A percentile compares a stretch with the other conserved stretches of the same genome.
phyloP scores from a whole-genome alignment of 2,113 vertebrate genomes.

The Triplophysa dalaica region DNA sequence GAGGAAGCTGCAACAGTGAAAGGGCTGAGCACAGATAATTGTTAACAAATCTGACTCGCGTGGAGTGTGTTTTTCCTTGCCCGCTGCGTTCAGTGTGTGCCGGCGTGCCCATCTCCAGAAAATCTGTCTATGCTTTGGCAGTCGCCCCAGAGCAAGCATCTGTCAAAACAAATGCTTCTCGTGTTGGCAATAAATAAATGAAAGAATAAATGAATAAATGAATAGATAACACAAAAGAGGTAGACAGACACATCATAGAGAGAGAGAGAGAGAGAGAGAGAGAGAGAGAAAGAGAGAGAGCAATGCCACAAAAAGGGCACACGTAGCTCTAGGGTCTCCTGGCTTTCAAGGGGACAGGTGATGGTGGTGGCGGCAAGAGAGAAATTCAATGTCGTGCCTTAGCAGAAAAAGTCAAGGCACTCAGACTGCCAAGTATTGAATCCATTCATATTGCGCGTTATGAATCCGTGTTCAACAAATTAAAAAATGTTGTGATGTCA shows the following conservation, averaged over 20 bases:
- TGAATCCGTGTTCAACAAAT: too few species aligned
- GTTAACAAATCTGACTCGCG: constrained; percentile 48
- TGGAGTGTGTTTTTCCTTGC: constrained; percentile 51
- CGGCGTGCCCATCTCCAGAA: constrained; percentile 49
- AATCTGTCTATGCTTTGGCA: constrained; percentile 59
- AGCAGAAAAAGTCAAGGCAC: too few species aligned
- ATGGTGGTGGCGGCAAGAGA: too few species aligned
- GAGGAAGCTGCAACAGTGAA: constrained; percentile 20
- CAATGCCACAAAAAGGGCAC: too few species aligned
- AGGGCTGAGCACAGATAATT: constrained; percentile 43
- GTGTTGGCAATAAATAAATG: constrained; percentile 60
- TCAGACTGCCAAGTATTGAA: too few species aligned
- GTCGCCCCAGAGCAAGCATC: constrained; percentile 58
- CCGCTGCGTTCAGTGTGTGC: constrained; percentile 48
- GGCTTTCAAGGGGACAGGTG: too few species aligned
- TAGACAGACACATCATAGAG: constrained; percentile 19
- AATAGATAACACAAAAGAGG: constrained; percentile 42
- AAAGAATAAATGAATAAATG: constrained; percentile 58
- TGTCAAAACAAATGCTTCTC: constrained; percentile 62
- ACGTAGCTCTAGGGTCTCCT: too few species aligned
- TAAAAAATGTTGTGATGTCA: too few species aligned
- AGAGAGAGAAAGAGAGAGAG: not conserved
- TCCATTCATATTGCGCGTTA: too few species aligned
- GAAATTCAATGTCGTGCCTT: too few species aligned
- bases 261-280: constrained; percentile 4